phyloP scores from a whole-genome alignment of 2,797 vertebrate species.

The Manis pentadactyla region DNA sequence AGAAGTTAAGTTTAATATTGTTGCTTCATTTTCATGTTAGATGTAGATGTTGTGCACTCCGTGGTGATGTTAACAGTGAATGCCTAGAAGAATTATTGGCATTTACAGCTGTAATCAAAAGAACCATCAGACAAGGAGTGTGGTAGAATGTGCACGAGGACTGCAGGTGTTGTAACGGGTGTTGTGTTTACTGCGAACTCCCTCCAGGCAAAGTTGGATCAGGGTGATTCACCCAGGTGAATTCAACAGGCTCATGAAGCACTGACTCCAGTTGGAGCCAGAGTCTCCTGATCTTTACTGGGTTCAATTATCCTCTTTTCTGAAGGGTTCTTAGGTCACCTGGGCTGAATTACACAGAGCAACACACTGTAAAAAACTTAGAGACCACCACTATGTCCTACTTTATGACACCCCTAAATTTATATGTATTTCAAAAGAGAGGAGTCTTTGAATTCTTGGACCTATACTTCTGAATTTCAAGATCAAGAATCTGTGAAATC shows the following conservation, averaged over 20 bases:
- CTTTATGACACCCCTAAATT: conserved; percentile 1
- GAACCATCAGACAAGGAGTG: conserved; percentile 46
- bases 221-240: conserved; percentile 45
- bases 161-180: background rate
- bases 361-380: conserved; percentile 24
- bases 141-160: background rate
- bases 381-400: background rate
- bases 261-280: conserved; percentile 12
- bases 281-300: conserved; percentile 52
- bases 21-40: conserved; percentile 53
- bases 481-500: background rate
- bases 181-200: conserved; percentile 37
- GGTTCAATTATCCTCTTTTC: conserved; percentile 26
- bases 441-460: background rate
- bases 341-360: background rate
- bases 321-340: conserved; percentile 10
- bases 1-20: conserved; percentile 28
- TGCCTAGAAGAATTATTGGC: conserved; percentile 60
- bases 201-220: conserved; percentile 51
- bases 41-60: background rate
- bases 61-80: conserved; percentile 47
- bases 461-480: background rate
- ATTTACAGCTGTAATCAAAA: conserved; percentile 71
- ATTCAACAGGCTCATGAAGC: background rate
- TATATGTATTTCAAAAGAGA: background rate